phyloP scores from a whole-genome alignment of 2,113 vertebrate species.

The Neolamprologus kungweensis region DNA sequence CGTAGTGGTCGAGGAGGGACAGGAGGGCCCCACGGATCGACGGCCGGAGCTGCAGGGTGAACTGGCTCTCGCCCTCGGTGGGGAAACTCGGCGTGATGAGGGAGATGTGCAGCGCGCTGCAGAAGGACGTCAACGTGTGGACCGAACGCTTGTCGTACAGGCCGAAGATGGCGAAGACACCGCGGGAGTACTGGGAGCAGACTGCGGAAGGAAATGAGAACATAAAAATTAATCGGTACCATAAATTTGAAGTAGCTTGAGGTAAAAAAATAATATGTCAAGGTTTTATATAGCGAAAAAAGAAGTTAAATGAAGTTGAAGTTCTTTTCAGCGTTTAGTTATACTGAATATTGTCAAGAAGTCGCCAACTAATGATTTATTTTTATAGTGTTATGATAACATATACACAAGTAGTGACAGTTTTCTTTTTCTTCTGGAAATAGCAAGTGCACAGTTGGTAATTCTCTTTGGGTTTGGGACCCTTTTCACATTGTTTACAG shows the following conservation, averaged over 20 bases:
- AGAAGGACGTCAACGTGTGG: slow-evolving; percentile 97
- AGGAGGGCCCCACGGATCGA: slow-evolving; percentile 88
- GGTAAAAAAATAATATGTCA: neutral
- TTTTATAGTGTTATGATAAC: neutral
- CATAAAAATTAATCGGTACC: neutral
- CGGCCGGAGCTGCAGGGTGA: slow-evolving; percentile 92
- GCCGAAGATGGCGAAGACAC: slow-evolving; percentile 99
- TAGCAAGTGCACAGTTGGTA: neutral
- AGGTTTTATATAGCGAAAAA: neutral
- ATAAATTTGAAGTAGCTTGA: neutral
- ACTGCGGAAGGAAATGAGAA: slow-evolving; percentile 67
- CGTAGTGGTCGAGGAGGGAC: slow-evolving; percentile 91
- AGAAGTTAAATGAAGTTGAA: neutral
- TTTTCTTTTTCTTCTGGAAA: neutral
- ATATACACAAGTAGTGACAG: neutral
- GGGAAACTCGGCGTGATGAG: slow-evolving; percentile 97
- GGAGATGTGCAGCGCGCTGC: slow-evolving; percentile 97
- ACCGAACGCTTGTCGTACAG: slow-evolving; percentile 98
- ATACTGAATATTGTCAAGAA: neutral
- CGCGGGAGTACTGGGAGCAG: slow-evolving; percentile 97
- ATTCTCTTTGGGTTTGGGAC: neutral
- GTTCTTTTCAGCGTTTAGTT: neutral
- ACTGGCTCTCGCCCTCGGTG: slow-evolving; percentile 95
- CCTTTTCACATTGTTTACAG: neutral
- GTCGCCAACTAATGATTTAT: neutral